A percentile compares a stretch with the other conserved stretches of the same genome.
Conservation (phyloP, 2,888 invertebrate species). For the Cybosia mesomella region DNA sequence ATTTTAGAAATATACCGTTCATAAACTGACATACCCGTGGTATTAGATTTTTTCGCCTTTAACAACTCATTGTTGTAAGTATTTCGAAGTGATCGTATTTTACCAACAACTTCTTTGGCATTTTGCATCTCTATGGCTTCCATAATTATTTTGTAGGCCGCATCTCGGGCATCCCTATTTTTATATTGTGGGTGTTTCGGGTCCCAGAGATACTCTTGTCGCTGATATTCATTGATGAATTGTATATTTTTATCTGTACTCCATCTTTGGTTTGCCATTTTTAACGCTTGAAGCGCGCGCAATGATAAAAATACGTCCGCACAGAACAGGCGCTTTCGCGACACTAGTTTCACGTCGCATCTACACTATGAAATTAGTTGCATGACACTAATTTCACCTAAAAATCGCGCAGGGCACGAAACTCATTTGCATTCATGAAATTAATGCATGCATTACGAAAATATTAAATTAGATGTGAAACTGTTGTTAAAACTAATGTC, state of each 20-base stretch:
- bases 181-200: slow-evolving; percentile 8
- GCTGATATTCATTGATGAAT: background rate
- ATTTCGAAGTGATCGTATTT: slow-evolving; percentile 9
- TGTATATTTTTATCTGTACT: background rate
- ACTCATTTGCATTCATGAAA: background rate
- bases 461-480: background rate
- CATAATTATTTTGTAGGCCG: slow-evolving; percentile 1
- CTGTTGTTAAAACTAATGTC: background rate
- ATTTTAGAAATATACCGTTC: slow-evolving; percentile 6
- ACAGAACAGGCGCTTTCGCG: background rate
- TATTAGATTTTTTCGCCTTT: background rate
- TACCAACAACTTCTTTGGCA: slow-evolving; percentile 5
- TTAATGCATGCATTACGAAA: slow-evolving; percentile 2
- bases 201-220: background rate
- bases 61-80: background rate
- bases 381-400: background rate
- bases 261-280: background rate
- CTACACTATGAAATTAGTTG: background rate
- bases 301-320: background rate
- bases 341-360: background rate
- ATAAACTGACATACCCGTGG: background rate
- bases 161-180: slow-evolving; percentile 10
- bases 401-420: background rate
- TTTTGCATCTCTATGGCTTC: slow-evolving; percentile 1
- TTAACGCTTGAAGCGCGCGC: background rate